Base-by-base conservation (phyloP, 1,140 invertebrate species). In the Drosophila bocqueti region DNA sequence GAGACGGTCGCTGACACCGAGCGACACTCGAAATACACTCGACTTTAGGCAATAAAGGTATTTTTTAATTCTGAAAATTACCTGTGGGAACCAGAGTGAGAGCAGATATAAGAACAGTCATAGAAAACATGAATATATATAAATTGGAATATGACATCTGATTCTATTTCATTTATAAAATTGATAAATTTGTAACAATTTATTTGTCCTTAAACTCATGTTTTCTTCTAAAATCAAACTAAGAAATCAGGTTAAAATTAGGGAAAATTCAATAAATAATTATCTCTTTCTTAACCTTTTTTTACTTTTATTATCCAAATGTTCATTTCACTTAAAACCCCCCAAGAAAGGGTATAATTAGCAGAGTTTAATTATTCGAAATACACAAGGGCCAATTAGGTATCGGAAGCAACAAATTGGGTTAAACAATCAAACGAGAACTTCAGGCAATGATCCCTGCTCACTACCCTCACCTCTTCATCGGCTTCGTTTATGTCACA, bases 281-380 rank as follows among this genome's bases (percentile, higher is more conserved):
- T 31, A 31, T 31, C 29, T n/a, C 40, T 4, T 54, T 15, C n/a
- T 34, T 4, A 11, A 11, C 15, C 0, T 55, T 18, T 1, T 31
- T 15, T 31, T 26, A 16, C 15, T 11, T 42, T 21, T 52, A 10
- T 42, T 16, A 18, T 40, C n/a, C 21, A 6, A 40, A 21, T 13
- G 3, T 8, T 15, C n/a, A 2, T 0, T 2, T 6, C 9, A 16
- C 9, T 15, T n/a, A n/a, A 5, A 10, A 3, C 13, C 5, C n/a
- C 4, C 21, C 7, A 38, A 24, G n/a, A 11, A 16, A 72, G 45
- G 16, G 52, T 73, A 60, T 58, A 34, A 43, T 60, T 50, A 26
- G 34, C n/a, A 54, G 76, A 66, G 57, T 72, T 87, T 90, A 89
- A 89, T 90, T 90, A 90, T 84, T 67, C 57, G 73, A 77, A 78